phyloP scores from a whole-genome alignment of 2,113 vertebrate species.

The Probosciger aterrimus region DNA sequence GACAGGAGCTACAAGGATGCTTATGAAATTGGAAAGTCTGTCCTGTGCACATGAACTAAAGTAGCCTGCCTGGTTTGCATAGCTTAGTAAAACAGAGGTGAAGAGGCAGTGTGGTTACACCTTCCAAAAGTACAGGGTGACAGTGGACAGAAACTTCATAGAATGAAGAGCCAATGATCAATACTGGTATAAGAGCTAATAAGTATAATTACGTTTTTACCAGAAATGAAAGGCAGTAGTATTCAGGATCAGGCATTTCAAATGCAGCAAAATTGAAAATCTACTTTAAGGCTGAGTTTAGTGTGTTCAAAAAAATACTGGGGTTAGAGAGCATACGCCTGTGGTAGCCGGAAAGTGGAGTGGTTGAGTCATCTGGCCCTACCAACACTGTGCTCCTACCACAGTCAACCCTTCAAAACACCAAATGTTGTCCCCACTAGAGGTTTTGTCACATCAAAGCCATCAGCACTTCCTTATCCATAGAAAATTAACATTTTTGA shows the following conservation, averaged over 20 bases:
- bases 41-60: background rate
- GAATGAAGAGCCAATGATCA: background rate
- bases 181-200: background rate
- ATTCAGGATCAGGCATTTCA: background rate
- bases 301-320: background rate
- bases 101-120: background rate
- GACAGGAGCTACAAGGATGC: background rate
- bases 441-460: slow-evolving; percentile 32
- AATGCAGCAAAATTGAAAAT: background rate
- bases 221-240: background rate
- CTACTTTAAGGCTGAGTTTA: background rate
- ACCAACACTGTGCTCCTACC: background rate
- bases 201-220: background rate
- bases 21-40: background rate
- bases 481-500: slow-evolving; percentile 33
- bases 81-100: background rate
- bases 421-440: background rate
- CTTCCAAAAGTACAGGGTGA: background rate
- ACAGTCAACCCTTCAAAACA: background rate
- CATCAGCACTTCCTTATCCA: background rate
- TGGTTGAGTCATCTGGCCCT: background rate
- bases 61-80: background rate
- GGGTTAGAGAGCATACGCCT: background rate
- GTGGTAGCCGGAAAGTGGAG: background rate
- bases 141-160: background rate